Percentiles rank a stretch among this genome's conserved stretches.
phyloP scores from a whole-genome alignment of 1,140 invertebrate genomes.

The Drosophila grimshawi region DNA sequence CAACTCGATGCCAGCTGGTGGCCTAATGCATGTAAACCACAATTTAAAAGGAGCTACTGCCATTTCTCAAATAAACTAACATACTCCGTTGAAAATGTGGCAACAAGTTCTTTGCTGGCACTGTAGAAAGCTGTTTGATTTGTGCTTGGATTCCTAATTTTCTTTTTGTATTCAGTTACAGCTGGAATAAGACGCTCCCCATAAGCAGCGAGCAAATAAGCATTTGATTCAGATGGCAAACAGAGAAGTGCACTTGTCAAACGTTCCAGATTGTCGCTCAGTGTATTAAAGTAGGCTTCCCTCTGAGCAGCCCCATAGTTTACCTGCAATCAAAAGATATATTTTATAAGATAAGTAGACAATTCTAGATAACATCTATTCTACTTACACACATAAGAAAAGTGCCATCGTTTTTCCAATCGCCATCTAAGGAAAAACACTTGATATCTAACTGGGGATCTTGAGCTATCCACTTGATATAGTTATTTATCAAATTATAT shows the following conservation, averaged over 20 bases:
- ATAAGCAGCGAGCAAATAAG: neutral
- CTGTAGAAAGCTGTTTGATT: constrained; percentile 8
- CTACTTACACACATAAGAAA: constrained; percentile 54
- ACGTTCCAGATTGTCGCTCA: constrained; percentile 14
- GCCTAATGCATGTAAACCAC: constrained; percentile 10
- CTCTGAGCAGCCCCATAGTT: neutral
- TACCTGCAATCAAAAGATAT: neutral
- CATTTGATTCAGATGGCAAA: neutral
- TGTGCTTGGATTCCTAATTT: neutral
- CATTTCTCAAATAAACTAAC: neutral
- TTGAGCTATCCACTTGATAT: constrained; percentile 57
- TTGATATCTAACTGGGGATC: constrained; percentile 47
- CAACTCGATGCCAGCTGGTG: constrained; percentile 50
- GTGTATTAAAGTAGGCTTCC: constrained; percentile 11
- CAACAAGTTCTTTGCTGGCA: constrained; percentile 17
- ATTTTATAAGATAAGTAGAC: neutral
- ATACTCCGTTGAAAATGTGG: constrained; percentile 13
- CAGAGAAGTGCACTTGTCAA: constrained; percentile 11
- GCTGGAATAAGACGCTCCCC: constrained; percentile 2
- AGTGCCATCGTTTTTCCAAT: constrained; percentile 61
- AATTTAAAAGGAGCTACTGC: neutral
- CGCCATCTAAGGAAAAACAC: constrained; percentile 62
- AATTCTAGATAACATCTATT: neutral
- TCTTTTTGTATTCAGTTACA: neutral
- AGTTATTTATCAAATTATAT: constrained; percentile 54